Percentiles rank a stretch among this genome's conserved stretches.
Conservation (phyloP, 2,113 vertebrate species). For the Mormyrus iriodes region DNA sequence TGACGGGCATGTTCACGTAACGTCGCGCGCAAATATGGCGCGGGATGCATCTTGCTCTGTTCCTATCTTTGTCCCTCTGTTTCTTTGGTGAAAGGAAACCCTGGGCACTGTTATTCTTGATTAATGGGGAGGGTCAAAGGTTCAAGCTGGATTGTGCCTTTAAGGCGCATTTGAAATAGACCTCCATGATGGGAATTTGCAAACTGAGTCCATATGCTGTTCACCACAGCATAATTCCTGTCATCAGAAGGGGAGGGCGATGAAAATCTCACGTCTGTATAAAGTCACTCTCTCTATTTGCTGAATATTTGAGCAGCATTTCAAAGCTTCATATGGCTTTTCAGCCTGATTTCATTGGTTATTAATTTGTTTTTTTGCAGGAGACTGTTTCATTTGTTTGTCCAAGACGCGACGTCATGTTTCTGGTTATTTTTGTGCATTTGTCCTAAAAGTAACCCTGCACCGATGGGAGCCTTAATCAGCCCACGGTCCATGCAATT, state of each 20-base stretch:
- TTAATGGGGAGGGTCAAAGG: conserved; percentile 10
- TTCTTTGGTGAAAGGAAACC: background rate
- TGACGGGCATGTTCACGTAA: background rate
- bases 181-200: background rate
- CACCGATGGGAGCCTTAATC: background rate
- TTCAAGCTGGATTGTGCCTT: background rate
- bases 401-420: background rate
- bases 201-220: conserved; percentile 2
- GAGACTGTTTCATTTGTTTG: background rate
- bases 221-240: background rate
- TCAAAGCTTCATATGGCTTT: background rate
- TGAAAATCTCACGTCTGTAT: background rate
- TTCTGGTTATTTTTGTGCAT: background rate
- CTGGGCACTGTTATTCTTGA: background rate
- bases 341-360: background rate
- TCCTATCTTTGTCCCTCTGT: background rate
- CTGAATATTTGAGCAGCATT: background rate
- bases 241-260: background rate
- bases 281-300: background rate
- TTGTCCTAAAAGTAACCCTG: background rate
- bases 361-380: background rate
- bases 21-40: background rate
- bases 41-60: background rate
- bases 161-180: background rate
- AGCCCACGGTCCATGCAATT: background rate